phyloP scores from a whole-genome alignment of 2,113 vertebrate genomes.

The Catagonus wagneri region DNA sequence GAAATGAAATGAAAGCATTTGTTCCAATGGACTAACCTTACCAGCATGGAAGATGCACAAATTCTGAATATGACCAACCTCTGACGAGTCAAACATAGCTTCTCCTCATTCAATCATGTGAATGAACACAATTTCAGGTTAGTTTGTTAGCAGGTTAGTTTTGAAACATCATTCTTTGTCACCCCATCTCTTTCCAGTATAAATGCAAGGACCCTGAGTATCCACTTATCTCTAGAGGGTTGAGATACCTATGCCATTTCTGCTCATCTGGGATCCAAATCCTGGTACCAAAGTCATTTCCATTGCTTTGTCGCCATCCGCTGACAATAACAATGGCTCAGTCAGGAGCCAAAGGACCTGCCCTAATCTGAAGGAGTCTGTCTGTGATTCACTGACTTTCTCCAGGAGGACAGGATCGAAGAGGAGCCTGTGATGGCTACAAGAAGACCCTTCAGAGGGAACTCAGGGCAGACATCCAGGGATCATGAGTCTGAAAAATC shows the following conservation, averaged over 20 bases:
- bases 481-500: slow-evolving; percentile 10
- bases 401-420: background rate
- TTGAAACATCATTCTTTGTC: slow-evolving; percentile 25
- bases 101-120: background rate
- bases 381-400: background rate
- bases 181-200: background rate
- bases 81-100: background rate
- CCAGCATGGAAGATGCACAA: background rate
- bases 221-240: background rate
- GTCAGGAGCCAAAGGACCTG: background rate
- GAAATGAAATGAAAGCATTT: background rate
- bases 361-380: background rate
- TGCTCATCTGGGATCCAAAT: background rate
- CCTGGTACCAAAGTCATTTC: background rate
- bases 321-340: background rate
- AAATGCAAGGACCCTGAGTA: slow-evolving; percentile 29
- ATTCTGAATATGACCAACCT: background rate
- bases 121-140: slow-evolving; percentile 1
- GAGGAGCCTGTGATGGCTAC: background rate
- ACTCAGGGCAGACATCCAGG: background rate
- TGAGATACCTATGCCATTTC: slow-evolving; percentile 46
- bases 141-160: slow-evolving; percentile 64
- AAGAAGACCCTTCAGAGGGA: background rate
- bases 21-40: background rate
- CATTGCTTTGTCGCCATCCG: background rate